Base-by-base conservation (phyloP, 2,888 invertebrate species). In the Dryadula phaetusa region DNA sequence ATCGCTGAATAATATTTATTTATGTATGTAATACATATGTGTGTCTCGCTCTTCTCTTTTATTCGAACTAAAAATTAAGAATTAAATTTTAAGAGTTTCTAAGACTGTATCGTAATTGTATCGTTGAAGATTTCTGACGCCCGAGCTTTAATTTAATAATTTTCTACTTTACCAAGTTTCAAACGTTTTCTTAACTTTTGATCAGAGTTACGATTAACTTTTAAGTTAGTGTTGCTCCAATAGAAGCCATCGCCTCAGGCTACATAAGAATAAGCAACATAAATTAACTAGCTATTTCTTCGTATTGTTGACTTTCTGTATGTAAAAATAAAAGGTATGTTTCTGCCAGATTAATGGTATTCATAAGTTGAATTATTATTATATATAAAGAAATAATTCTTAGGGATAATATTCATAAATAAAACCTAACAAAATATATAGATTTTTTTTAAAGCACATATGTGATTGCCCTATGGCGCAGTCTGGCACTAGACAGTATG, bases 201-300 rank as follows among this genome's bases (percentile, higher is more conserved):
- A 60, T 46, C 46, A 56, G 40, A 56, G 56, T 34, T 28, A 44
- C 60, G 42, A 44, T 60, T 44, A 60, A 60, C 44, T 60, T 44
- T 28, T 16, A 60, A 60, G 46, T 44, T 60, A 44, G 60, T 44
- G 44, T 60, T 60, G 28, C 8, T 7, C 28, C 60, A 46, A 46
- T 60, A 60, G 60, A 60, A 60, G 18, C 25, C 46, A 32, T 44
- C 5, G 44, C 44, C 16, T 32, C 3, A 46, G 32, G 44, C 44
- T 46, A 32, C 42, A 12, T 42, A 16, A 44, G 60, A 60, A 44
- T 16, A 44, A 60, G 60, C 42, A 60, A 44, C 7, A 18, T 44
- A 32, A 58, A 58, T 58, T 58, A 58, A 44, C 12, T 32, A 32
- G 32, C 5, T 42, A 25, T 44, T 42, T 12, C 12, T 25, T 40